These are phyloP conservation scores for Tympanoctomys barrerae DNA, from an alignment of 2,797 vertebrate genomes.

Conservation along the genomic window DNA sequence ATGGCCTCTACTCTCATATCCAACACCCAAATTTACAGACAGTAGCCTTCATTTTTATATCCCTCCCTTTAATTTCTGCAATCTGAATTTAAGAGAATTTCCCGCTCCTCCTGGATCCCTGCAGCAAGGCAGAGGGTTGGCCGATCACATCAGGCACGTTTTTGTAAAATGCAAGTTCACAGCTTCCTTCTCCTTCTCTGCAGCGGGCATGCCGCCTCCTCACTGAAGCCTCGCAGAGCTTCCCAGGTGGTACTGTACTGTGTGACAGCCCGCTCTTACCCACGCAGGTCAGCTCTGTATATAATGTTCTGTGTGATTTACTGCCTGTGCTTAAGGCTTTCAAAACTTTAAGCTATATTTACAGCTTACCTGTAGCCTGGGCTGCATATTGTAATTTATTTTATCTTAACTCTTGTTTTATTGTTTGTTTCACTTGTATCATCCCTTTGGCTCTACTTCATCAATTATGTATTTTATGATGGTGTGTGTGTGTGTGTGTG, in stretches of 20 bases:
- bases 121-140: not conserved
- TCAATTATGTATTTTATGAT: constrained; percentile 60
- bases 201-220: not conserved
- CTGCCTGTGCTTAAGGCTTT: not conserved
- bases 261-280: not conserved
- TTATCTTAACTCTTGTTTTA: constrained; percentile 55
- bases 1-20: not conserved
- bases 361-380: not conserved
- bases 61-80: not conserved
- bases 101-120: not conserved
- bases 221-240: not conserved
- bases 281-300: not conserved
- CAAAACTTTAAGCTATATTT: constrained; percentile 14
- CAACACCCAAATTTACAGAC: not conserved
- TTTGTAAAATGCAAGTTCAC: not conserved
- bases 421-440: constrained; percentile 16
- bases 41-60: not conserved
- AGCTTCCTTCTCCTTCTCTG: not conserved
- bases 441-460: constrained; percentile 49
- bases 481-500: not conserved
- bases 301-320: not conserved
- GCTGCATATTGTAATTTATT: constrained; percentile 32
- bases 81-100: not conserved
- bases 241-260: not conserved
- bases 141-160: not conserved